Percentiles rank a stretch among this genome's conserved stretches.
These are phyloP conservation scores for Mesocricetus auratus DNA, from an alignment of 2,113 vertebrate genomes.

Conservation along the genomic window DNA sequence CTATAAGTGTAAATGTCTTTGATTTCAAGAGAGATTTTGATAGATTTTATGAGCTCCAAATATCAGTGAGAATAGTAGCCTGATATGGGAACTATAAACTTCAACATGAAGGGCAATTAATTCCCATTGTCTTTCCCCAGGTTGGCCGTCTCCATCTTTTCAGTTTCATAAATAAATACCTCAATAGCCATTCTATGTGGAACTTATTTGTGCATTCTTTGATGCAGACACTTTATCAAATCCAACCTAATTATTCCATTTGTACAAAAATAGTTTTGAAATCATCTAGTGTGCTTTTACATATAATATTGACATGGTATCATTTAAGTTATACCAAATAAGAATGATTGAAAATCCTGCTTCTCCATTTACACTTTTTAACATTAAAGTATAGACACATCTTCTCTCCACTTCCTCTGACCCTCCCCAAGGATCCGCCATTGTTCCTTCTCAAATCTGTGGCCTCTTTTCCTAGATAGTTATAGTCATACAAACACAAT, in stretches of 20 bases:
- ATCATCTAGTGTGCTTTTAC: not conserved
- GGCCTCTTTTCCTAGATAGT: not conserved
- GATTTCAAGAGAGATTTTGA: not conserved
- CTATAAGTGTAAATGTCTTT: not conserved
- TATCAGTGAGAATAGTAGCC: not conserved
- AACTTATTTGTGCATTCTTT: not conserved
- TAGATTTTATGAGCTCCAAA: not conserved
- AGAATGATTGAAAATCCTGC: not conserved
- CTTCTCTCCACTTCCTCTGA: not conserved
- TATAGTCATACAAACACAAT: not conserved
- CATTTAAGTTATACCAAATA: not conserved
- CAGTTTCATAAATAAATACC: not conserved
- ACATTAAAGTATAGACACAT: not conserved
- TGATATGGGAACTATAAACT: not conserved
- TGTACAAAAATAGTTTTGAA: not conserved
- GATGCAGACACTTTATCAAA: not conserved
- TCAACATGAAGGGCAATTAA: not conserved
- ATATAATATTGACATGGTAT: not conserved
- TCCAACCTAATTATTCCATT: not conserved
- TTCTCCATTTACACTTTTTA: not conserved
- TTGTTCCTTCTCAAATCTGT: not conserved
- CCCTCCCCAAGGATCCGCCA: not conserved
- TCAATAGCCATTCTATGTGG: not conserved
- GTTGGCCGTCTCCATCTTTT: not conserved
- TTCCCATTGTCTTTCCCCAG: not conserved